Base-by-base conservation (phyloP, 1,140 invertebrate genomes). In the Gonatopus flavifemur region DNA sequence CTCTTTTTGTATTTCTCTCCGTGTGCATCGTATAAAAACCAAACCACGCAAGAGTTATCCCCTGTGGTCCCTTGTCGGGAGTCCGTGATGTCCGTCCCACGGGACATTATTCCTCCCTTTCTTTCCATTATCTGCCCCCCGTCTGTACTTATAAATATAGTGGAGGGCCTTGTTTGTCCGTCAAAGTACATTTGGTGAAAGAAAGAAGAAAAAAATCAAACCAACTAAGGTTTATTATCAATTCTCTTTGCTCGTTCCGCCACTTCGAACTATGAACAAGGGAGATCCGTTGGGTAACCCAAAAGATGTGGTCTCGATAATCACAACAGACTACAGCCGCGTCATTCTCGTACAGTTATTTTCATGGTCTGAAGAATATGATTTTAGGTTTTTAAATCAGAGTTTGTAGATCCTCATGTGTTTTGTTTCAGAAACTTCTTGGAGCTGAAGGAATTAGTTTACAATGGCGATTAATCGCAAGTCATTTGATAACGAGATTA, bases 401-500 rank as follows among this genome's bases (percentile, higher is more conserved):
- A 28, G 25, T 12, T 28, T 28, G 6, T 28, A 6, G 25, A 28
- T 28, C 25, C n/a, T n/a, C n/a, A n/a, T n/a, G n/a, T n/a, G n/a
- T 64, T 54, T 68, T 61, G 52, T 82, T 83, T 3, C 81, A 96
- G 91, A 86, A 84, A 69, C 82, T 89, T n/a, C 74, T 96, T 9
- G 89, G 90, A 16, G 84, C 87, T 51, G 93, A 95, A 79, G 89
- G 90, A 1, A 84, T 91, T 31, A 91, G 88, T 15, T 75, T 94
- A 12, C 91, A 95, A 71, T 89, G 93, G 74, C 84, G 93, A n/a
- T 87, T 94, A 69, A 91, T 94, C 62, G 83, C 89, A 42, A 89
- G 86, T 63, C 88, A 92, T 74, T 79, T 95, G 53, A 82, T 95
- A 38, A 69, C 63, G 13, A 69, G 71, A 46, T 88, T 90, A 83